A percentile compares a stretch with the other conserved stretches of the same genome.
Conservation (phyloP, 2,797 vertebrate genomes). For the Lithobates pipiens region DNA sequence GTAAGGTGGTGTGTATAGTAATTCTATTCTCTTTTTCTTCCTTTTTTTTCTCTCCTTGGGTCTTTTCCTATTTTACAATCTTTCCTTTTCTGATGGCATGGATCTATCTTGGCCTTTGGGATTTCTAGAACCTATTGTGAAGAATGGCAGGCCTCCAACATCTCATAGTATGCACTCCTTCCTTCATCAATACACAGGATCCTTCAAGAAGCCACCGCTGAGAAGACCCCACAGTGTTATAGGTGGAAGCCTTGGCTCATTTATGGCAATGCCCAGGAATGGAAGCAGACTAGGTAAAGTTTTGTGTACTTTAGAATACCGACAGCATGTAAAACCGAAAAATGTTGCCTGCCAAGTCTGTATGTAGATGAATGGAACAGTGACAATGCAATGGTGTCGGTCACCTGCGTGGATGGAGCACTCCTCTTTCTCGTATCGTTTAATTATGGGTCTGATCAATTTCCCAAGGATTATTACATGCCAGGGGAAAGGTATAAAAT, state of each 20-base stretch:
- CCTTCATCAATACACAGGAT: constrained; percentile 97
- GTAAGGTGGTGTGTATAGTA: constrained; percentile 63
- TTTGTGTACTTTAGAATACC: constrained; percentile 46
- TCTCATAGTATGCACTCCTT: constrained; percentile 99
- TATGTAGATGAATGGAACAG: not conserved
- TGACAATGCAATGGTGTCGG: not conserved
- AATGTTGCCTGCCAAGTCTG: not conserved
- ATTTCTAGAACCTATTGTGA: constrained; percentile 94
- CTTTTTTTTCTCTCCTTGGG: constrained; percentile 62
- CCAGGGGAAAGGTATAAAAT: too few species aligned
- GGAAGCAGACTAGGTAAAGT: constrained; percentile 95
- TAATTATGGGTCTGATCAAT: too few species aligned
- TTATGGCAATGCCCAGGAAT: constrained; percentile 97
- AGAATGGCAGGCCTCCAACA: constrained; percentile 95
- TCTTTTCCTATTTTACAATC: constrained; percentile 68
- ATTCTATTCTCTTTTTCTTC: constrained; percentile 62
- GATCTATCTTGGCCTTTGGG: constrained; percentile 68
- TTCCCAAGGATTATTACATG: too few species aligned
- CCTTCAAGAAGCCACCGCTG: constrained; percentile 97
- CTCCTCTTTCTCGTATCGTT: too few species aligned
- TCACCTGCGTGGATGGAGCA: not conserved
- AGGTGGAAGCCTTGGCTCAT: constrained; percentile 93
- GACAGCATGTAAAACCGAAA: not conserved
- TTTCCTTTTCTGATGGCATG: constrained; percentile 71
- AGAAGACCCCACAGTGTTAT: constrained; percentile 97